phyloP scores from a whole-genome alignment of 2,888 invertebrate genomes.

The Plebejus argus region DNA sequence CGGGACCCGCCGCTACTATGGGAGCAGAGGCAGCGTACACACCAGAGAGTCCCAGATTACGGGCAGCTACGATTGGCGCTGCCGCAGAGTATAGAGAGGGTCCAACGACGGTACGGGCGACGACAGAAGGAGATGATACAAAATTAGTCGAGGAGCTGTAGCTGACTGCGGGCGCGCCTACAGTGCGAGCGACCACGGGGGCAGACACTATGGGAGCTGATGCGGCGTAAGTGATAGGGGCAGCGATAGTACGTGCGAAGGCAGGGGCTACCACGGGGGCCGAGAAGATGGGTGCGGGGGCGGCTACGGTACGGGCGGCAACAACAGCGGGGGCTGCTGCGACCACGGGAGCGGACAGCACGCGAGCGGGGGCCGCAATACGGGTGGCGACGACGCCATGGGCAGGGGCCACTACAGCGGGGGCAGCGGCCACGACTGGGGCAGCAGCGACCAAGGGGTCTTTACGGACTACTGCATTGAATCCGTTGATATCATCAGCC shows the following conservation, averaged over 20 bases:
- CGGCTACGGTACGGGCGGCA: slow-evolving; percentile 40
- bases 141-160: slow-evolving; percentile 45
- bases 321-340: slow-evolving; percentile 45
- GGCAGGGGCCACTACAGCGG: slow-evolving; percentile 54
- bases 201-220: slow-evolving; percentile 47
- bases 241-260: slow-evolving; percentile 41
- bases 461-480: slow-evolving; percentile 81
- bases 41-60: slow-evolving; percentile 44
- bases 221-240: slow-evolving; percentile 41
- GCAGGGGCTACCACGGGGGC: slow-evolving; percentile 41
- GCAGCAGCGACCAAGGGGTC: slow-evolving; percentile 67
- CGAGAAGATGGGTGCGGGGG: slow-evolving; percentile 45
- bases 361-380: slow-evolving; percentile 41
- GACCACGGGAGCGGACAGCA: slow-evolving; percentile 43
- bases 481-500: slow-evolving; percentile 79
- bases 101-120: slow-evolving; percentile 46
- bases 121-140: slow-evolving; percentile 42
- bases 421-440: slow-evolving; percentile 55
- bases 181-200: slow-evolving; percentile 43
- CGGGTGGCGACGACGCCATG: slow-evolving; percentile 48
- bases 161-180: slow-evolving; percentile 43
- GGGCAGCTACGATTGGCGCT: slow-evolving; percentile 42
- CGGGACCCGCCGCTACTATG: slow-evolving; percentile 33
- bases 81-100: slow-evolving; percentile 43
- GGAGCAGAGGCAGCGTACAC: slow-evolving; percentile 36